A percentile compares a stretch with the other conserved stretches of the same genome.
Evolutionary conservation across 2,888 invertebrate genomes (phyloP).

Genomic region (Drosophila incognita): DNA sequence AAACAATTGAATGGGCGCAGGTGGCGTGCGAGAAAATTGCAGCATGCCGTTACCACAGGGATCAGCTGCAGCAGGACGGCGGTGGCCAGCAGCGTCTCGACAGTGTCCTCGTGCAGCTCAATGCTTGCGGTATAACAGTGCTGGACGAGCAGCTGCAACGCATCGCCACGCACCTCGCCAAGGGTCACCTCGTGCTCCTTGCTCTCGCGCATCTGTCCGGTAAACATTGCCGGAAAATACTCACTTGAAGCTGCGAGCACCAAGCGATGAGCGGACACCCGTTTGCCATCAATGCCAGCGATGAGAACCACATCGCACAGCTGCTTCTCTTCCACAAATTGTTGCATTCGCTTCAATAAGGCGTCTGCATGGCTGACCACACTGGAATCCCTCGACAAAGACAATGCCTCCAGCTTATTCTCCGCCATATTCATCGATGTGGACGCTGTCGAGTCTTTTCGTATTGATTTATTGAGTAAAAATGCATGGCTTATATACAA

Average conservation of each 20-base stretch:
- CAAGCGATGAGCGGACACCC: slow-evolving; percentile 93
- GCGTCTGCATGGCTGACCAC: slow-evolving; percentile 91
- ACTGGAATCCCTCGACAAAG: slow-evolving; percentile 87
- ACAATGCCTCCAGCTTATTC: slow-evolving; percentile 85
- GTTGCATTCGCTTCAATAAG: slow-evolving; percentile 92
- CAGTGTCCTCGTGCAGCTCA: too few relatives aligned
- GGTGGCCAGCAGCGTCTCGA: slow-evolving; percentile 90
- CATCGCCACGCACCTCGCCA: too few relatives aligned
- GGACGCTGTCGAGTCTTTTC: slow-evolving; percentile 44
- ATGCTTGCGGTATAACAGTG: too few relatives aligned
- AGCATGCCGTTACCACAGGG: slow-evolving; percentile 95
- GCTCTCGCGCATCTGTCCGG: slow-evolving; percentile 93
- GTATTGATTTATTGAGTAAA: too few relatives aligned
- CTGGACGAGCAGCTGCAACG: too few relatives aligned
- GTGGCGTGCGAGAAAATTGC: slow-evolving; percentile 94
- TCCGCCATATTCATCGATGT: slow-evolving; percentile 81
- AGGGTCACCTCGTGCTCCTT: too few relatives aligned
- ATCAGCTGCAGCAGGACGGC: slow-evolving; percentile 94
- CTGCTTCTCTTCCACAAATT: slow-evolving; percentile 92
- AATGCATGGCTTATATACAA: too few relatives aligned
- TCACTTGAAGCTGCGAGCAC: slow-evolving; percentile 96
- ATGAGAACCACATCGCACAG: slow-evolving; percentile 95
- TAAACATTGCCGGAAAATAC: slow-evolving; percentile 98
- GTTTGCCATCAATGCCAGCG: slow-evolving; percentile 89
- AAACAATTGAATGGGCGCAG: slow-evolving; percentile 94